Percentiles rank a stretch among this genome's conserved stretches.
Evolutionary conservation across 1,140 invertebrate species (phyloP).

Genomic region (Drosophila novamexicana): DNA sequence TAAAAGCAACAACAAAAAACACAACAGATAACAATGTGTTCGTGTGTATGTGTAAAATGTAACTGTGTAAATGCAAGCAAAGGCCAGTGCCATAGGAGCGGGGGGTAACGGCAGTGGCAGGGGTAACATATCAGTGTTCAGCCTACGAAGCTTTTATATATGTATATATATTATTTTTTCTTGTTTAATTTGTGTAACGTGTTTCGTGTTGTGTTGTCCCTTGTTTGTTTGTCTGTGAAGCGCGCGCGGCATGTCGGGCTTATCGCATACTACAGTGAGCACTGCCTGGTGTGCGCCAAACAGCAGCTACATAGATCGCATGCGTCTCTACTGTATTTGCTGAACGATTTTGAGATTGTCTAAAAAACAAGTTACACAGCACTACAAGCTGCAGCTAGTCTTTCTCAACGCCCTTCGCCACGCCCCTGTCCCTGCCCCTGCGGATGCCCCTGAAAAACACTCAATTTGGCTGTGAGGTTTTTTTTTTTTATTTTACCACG

Average conservation of each 20-base stretch:
- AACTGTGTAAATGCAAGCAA: conserved; percentile 31
- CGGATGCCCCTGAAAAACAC: not conserved
- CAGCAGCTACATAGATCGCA: not conserved
- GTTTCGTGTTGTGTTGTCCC: conserved; percentile 51
- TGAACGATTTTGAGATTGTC: conserved; percentile 7
- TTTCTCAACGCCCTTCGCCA: conserved; percentile 2
- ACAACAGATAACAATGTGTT: conserved; percentile 3
- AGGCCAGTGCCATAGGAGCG: not conserved
- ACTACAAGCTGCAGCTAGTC: not conserved
- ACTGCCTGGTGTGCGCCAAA: conserved; percentile 1
- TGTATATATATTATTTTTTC: conserved; percentile 34
- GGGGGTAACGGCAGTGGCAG: not conserved
- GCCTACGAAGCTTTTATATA: conserved; percentile 13
- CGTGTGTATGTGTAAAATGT: conserved; percentile 21
- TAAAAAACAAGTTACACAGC: not conserved
- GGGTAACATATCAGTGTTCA: conserved; percentile 19
- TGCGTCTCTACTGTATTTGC: conserved; percentile 8
- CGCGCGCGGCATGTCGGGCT: conserved; percentile 41
- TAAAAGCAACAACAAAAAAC: conserved; percentile 17
- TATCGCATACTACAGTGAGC: conserved; percentile 37
- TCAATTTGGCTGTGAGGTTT: not conserved
- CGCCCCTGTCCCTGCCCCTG: not conserved
- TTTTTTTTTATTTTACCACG: not conserved
- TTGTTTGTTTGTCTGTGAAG: conserved; percentile 16
- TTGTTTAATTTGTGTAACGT: conserved; percentile 69